Evolutionary conservation across 2,888 invertebrate genomes (phyloP).

Genomic region (Patella depressa): DNA sequence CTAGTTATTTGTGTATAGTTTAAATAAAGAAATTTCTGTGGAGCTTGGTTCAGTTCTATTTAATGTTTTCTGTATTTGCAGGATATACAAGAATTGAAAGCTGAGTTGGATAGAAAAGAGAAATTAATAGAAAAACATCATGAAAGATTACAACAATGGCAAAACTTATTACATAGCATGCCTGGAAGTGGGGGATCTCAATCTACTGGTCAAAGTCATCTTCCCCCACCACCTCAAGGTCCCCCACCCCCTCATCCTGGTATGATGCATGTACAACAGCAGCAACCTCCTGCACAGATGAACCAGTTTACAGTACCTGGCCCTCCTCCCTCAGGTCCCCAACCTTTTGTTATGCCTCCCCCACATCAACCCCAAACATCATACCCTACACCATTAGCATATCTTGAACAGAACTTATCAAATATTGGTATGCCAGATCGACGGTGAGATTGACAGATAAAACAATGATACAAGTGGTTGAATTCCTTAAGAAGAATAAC

Average conservation of each 20-base stretch:
- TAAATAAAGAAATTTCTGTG: too few species aligned
- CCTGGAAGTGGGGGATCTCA: constrained; percentile 32
- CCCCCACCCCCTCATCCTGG: constrained; percentile 25
- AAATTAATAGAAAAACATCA: constrained; percentile 88
- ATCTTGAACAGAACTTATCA: constrained; percentile 90
- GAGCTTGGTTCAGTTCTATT: too few species aligned
- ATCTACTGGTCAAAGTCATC: constrained; percentile 29
- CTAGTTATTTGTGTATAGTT: too few species aligned
- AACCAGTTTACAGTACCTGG: constrained; percentile 15
- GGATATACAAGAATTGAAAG: constrained; percentile 87
- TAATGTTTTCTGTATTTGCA: constrained; percentile 47
- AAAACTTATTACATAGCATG: constrained; percentile 77
- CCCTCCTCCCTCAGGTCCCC: constrained; percentile 34
- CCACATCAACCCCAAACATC: constrained; percentile 37
- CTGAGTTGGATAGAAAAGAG: constrained; percentile 90
- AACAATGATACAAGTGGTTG: too few species aligned
- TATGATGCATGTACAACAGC: constrained; percentile 25
- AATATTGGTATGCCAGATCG: constrained; percentile 91
- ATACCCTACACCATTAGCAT: constrained; percentile 80
- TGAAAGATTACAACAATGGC: constrained; percentile 92
- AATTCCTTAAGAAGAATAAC: too few species aligned
- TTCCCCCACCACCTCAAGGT: constrained; percentile 23
- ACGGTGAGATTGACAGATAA: constrained; percentile 29
- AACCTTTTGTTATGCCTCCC: constrained; percentile 41
- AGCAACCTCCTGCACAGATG: constrained; percentile 23